These are phyloP conservation scores for Cordylochernes scorpioides DNA, from an alignment of 2,888 invertebrate species.

Conservation along the genomic window DNA sequence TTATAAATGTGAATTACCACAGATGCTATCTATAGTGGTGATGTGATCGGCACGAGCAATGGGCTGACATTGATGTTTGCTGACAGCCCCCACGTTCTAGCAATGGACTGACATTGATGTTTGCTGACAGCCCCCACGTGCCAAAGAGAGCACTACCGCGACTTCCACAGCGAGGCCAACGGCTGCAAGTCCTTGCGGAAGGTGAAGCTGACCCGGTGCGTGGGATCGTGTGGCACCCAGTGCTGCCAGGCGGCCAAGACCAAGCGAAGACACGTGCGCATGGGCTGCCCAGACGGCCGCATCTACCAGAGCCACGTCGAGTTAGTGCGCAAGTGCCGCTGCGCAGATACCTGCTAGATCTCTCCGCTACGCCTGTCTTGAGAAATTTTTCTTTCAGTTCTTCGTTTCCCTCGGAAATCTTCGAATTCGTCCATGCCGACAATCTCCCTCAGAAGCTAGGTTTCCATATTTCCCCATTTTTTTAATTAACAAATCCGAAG, in stretches of 20 bases:
- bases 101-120: not conserved
- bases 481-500: no score
- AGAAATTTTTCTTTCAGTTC: no score
- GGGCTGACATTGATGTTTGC: no score
- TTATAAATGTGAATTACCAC: no score
- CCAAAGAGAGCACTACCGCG: slow-evolving; percentile 62
- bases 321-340: slow-evolving; percentile 84
- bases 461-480: no score
- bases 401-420: no score
- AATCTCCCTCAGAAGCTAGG: no score
- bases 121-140: slow-evolving; percentile 40
- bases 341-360: slow-evolving; percentile 31
- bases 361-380: no score
- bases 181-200: slow-evolving; percentile 67
- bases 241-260: slow-evolving; percentile 78
- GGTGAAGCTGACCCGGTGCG: slow-evolving; percentile 61
- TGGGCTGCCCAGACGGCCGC: slow-evolving; percentile 70
- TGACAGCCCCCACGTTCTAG: not conserved
- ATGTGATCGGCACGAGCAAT: no score
- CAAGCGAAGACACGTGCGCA: slow-evolving; percentile 72
- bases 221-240: slow-evolving; percentile 44
- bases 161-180: slow-evolving; percentile 48
- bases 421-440: no score
- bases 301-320: slow-evolving; percentile 85
- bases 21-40: no score